Percentiles rank a stretch among this genome's conserved stretches.
These are phyloP conservation scores for Chrysotoxum bicinctum DNA, from an alignment of 2,888 invertebrate genomes.

Conservation along the genomic window DNA sequence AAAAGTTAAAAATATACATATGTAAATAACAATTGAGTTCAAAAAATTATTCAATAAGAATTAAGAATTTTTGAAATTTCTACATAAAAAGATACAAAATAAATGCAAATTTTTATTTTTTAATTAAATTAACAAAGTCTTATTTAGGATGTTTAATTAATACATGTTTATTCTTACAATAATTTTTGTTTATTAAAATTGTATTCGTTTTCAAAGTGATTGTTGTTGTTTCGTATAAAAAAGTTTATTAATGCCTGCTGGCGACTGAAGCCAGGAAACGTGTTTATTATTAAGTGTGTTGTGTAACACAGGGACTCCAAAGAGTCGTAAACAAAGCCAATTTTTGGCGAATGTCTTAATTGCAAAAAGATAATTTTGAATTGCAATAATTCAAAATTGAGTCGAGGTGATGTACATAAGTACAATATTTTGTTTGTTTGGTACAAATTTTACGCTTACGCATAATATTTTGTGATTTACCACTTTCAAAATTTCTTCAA, in stretches of 20 bases:
- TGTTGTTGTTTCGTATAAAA: constrained; percentile 12
- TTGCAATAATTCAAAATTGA: neutral
- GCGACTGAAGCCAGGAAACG: constrained; percentile 52
- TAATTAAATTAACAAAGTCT: neutral
- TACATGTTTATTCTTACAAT: neutral
- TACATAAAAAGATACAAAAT: neutral
- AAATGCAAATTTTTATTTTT: neutral
- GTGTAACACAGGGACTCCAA: constrained; percentile 6
- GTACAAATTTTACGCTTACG: neutral
- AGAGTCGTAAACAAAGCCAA: constrained; percentile 60
- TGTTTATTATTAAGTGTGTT: constrained; percentile 5
- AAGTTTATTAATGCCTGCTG: constrained; percentile 35
- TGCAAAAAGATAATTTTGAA: neutral
- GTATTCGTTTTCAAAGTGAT: constrained; percentile 59
- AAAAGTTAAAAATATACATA: neutral
- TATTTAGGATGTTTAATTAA: neutral
- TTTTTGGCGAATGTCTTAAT: constrained; percentile 50
- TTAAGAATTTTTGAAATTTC: neutral
- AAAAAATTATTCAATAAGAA: neutral
- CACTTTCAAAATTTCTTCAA: constrained; percentile 36
- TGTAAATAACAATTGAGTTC: neutral
- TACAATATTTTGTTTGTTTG: constrained; percentile 7
- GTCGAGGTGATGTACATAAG: neutral
- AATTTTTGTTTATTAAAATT: constrained; percentile 4
- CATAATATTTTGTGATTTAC: neutral